Conservation (phyloP, 2,113 vertebrate genomes). For the Pseudois nayaur region DNA sequence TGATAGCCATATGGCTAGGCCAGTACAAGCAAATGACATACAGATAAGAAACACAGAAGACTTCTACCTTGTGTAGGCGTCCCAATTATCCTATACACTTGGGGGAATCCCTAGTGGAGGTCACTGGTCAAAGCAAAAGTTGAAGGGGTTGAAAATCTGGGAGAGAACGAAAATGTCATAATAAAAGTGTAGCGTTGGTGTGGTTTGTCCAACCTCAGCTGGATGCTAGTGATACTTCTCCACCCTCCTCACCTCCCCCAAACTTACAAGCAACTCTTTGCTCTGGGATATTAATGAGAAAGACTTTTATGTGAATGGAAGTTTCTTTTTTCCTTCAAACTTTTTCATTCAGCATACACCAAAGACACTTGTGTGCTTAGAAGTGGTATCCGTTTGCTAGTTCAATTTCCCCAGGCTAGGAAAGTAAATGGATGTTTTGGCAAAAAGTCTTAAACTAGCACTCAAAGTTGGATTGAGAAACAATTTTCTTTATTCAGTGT, state of each 20-base stretch:
- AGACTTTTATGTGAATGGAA: constrained; percentile 20
- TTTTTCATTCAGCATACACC: constrained; percentile 29
- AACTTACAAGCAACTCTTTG: not conserved
- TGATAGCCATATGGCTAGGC: not conserved
- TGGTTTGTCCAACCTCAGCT: not conserved
- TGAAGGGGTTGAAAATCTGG: constrained; percentile 19
- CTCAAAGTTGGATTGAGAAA: not conserved
- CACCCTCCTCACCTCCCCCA: not conserved
- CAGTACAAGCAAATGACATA: not conserved
- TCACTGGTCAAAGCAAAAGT: not conserved
- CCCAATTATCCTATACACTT: not conserved
- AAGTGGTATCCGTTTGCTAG: constrained; percentile 37
- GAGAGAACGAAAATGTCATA: not conserved
- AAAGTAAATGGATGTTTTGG: constrained; percentile 48
- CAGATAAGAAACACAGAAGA: constrained; percentile 11
- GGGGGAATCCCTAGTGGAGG: not conserved
- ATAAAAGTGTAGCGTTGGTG: not conserved
- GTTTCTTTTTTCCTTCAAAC: constrained; percentile 17
- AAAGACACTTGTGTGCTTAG: constrained; percentile 33
- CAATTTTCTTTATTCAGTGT: not conserved
- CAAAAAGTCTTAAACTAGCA: constrained; percentile 19
- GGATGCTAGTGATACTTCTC: constrained; percentile 6
- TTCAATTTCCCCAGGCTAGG: not conserved
- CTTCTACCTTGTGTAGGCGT: not conserved
- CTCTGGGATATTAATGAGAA: constrained; percentile 8